A percentile compares a stretch with the other conserved stretches of the same genome.
Conservation (phyloP, 1,140 invertebrate genomes). For the Euura lappo region DNA sequence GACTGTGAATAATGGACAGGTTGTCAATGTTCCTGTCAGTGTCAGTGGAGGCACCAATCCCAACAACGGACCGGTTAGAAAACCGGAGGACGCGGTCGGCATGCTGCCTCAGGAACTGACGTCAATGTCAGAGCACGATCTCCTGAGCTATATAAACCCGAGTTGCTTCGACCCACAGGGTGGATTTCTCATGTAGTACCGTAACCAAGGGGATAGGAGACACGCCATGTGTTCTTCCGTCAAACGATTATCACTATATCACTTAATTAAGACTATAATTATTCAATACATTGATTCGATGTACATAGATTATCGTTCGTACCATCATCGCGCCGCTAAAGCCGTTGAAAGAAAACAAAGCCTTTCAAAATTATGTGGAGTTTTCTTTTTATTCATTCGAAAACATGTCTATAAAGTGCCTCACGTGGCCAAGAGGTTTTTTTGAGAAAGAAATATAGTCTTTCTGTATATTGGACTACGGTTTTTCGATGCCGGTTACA, state of each 20-base stretch:
- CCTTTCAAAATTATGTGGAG: no score
- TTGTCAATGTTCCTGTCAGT: conserved; percentile 42
- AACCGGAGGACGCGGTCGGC: conserved; percentile 50
- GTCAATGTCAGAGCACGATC: conserved; percentile 83
- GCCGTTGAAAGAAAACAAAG: no score
- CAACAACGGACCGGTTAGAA: conserved; percentile 30
- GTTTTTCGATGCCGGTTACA: no score
- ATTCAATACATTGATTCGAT: background rate
- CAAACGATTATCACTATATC: background rate
- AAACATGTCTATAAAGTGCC: no score
- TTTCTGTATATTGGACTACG: no score
- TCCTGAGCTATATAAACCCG: conserved; percentile 85
- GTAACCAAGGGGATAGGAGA: background rate
- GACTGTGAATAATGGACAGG: conserved; percentile 35
- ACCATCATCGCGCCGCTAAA: no score
- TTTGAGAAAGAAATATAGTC: no score
- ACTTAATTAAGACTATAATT: no score
- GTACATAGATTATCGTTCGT: background rate
- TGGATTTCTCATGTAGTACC: conserved; percentile 53
- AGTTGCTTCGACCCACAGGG: conserved; percentile 77
- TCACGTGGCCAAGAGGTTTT: no score
- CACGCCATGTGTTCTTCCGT: background rate
- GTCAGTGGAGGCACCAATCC: conserved; percentile 29
- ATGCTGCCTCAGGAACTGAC: conserved; percentile 75
- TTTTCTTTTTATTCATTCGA: no score